These are phyloP conservation scores for Sarcophaga variegata DNA, from an alignment of 2,888 invertebrate species.

Conservation along the genomic window DNA sequence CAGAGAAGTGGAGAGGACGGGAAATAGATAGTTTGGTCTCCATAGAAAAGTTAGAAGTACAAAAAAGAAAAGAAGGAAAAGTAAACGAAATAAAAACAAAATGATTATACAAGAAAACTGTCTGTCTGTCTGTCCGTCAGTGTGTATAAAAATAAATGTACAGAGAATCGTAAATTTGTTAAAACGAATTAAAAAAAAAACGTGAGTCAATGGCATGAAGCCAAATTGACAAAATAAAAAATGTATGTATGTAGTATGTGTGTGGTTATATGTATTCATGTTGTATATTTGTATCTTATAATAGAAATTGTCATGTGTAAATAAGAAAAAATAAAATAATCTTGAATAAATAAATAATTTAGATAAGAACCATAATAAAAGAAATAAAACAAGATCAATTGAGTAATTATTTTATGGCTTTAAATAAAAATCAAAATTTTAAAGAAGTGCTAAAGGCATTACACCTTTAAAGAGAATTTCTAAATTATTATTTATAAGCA, in stretches of 20 bases:
- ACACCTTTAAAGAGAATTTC: background rate
- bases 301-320: constrained; percentile 36
- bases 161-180: background rate
- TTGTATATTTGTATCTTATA: background rate
- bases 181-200: constrained; percentile 22
- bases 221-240: constrained; percentile 27
- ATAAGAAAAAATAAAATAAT: constrained; percentile 27
- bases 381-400: background rate
- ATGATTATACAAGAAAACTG: no score
- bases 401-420: background rate
- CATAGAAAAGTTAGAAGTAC: no score
- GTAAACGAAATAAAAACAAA: no score
- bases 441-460: no score
- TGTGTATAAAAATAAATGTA: background rate
- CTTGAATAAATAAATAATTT: constrained; percentile 23
- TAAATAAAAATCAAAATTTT: no score
- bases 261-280: background rate
- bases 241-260: background rate
- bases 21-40: no score
- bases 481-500: background rate
- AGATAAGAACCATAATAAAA: background rate
- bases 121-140: background rate
- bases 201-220: constrained; percentile 45
- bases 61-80: no score
- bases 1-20: no score